Base-by-base conservation (phyloP, 2,797 vertebrate genomes). In the Cirrhinus mrigala region DNA sequence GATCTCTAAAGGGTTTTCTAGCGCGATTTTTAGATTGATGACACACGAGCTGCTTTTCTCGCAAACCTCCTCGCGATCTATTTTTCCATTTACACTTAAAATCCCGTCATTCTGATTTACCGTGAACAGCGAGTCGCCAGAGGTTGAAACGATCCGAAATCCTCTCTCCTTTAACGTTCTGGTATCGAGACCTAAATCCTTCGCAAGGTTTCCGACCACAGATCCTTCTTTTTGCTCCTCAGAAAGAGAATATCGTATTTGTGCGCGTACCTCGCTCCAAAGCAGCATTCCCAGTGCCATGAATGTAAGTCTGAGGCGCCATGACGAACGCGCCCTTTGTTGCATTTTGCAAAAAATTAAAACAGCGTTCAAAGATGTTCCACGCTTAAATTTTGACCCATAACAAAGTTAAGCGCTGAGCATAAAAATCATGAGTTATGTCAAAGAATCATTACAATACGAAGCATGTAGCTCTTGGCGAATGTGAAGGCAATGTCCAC, bases 201-300 rank as follows among this genome's bases (percentile, higher is more conserved):
- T 92, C 40, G 91, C 84, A 52, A 94, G 87, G 78, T 93, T 91
- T 16, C 94, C 94, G 68, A 94, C 91, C 29, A 92, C 83, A 29
- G 92, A 83, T 46, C 91, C 92, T 37, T 93, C 91, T 24, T 90
- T 91, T 37, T 92, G 85, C 69, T 94, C 93, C 87, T 94, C 94
- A 1, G 70, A 71, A 24, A 94, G 79, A 0, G 93, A 92, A 86
- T 94, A 94, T 64, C 79, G 88, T 82, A 93, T 91, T 68, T 92
- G 92, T 18, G 88, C 88, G 0, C 54, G 54, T 27, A 89, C 18
- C 2, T 10, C 58, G 56, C 52, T 83, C 24, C 88, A 92, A 66
- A 91, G 82, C 1, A 87, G 70, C 82, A 90, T 79, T 7, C 52
- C 50, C 56, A 84, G 22, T 6, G 81, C n/a, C 70, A 86, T 40